A percentile compares a stretch with the other conserved stretches of the same genome.
Evolutionary conservation across 64 coral and sea anemone species (phyloP).

Genomic region (Montipora foliosa): DNA sequence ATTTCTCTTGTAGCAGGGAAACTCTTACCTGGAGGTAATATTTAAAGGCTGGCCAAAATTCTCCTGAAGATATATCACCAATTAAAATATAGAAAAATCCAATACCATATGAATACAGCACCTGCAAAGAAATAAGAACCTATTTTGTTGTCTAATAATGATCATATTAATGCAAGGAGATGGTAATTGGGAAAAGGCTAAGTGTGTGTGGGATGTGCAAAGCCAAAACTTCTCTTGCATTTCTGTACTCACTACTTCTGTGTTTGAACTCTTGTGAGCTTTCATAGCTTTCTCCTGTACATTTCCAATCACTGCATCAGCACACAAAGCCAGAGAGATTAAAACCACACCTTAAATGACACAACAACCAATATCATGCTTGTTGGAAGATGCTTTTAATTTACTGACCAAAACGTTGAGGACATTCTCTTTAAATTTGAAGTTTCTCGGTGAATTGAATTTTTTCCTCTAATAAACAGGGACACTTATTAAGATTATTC

Average conservation of each 20-base stretch:
- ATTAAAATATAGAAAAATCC: constrained; percentile 96
- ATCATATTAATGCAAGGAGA: background rate
- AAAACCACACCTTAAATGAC: constrained; percentile 80
- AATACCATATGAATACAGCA: constrained; percentile 97
- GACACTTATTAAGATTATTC: no score
- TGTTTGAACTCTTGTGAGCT: constrained; percentile 84
- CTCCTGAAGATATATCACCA: constrained; percentile 76
- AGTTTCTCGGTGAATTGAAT: no score
- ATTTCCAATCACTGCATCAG: constrained; percentile 99
- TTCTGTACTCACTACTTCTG: constrained; percentile 85
- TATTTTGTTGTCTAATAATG: background rate
- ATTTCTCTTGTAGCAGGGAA: background rate
- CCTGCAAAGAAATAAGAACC: constrained; percentile 45
- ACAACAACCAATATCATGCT: background rate
- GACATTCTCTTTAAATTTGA: no score
- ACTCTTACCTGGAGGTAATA: constrained; percentile 89
- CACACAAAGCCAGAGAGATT: constrained; percentile 90
- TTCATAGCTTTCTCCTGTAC: constrained; percentile 98
- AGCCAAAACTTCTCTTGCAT: no score
- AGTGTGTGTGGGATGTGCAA: background rate
- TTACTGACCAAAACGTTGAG: no score
- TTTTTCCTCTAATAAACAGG: no score
- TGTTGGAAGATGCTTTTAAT: no score
- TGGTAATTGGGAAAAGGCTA: background rate
- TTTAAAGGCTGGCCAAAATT: constrained; percentile 78